These are phyloP conservation scores for Andrena haemorrhoa DNA, from an alignment of 2,888 invertebrate species.

Conservation along the genomic window DNA sequence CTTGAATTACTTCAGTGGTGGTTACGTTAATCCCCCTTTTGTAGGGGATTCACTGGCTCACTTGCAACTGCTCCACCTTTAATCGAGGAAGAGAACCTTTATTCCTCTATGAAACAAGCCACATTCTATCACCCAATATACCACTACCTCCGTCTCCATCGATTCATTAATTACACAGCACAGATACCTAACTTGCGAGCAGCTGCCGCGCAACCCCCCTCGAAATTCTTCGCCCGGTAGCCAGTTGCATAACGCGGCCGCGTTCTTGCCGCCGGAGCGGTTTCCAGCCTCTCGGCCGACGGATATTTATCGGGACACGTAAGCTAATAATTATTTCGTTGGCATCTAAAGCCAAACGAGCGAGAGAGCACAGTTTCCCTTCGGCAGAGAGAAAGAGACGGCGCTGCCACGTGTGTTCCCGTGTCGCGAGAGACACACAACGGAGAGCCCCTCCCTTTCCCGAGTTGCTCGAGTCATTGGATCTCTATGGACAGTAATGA, in stretches of 20 bases:
- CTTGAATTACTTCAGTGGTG: too few relatives aligned
- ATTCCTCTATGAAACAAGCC: neutral
- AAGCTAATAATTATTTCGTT: conserved; percentile 59
- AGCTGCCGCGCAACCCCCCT: neutral
- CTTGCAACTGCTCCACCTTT: too few relatives aligned
- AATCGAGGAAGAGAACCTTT: too few relatives aligned
- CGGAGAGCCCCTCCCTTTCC: conserved; percentile 27
- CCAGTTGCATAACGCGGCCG: conserved; percentile 32
- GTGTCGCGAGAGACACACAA: neutral
- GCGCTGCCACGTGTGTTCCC: conserved; percentile 47
- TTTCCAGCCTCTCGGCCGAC: neutral
- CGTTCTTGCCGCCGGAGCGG: neutral
- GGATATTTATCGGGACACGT: conserved; percentile 50
- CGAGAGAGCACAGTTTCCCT: conserved; percentile 51
- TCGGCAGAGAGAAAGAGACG: conserved; percentile 8
- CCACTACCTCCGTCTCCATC: neutral
- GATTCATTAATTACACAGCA: neutral
- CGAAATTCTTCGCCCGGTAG: conserved; percentile 16
- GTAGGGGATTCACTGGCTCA: too few relatives aligned
- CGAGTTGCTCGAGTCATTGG: conserved; percentile 55
- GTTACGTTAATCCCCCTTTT: too few relatives aligned
- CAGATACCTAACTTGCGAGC: neutral
- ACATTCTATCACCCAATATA: neutral
- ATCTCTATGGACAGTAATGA: conserved; percentile 70
- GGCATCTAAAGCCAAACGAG: conserved; percentile 44